Base-by-base conservation (phyloP, 2,888 invertebrate genomes). In the Netelia inedita region DNA sequence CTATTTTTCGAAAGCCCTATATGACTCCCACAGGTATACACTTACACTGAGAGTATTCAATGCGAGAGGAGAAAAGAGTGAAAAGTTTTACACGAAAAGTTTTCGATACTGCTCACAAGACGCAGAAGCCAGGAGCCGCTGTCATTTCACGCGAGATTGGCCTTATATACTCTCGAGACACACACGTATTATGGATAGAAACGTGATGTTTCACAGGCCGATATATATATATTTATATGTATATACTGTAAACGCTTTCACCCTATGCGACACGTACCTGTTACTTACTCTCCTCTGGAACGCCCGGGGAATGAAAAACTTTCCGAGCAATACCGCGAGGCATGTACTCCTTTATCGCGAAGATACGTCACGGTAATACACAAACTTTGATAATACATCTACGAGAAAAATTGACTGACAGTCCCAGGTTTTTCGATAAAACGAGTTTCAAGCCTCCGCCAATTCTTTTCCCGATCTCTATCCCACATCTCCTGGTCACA, bases 51-150 rank as follows among this genome's bases (percentile, higher is more conserved):
- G 19, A 57, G 57, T 16, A 19, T 9, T 19, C 19, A 19, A 6
- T 35, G 57, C 2, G 19, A 5, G 11, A 23, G 10, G 28, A 63
- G 61, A 63, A 74, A 35, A 53, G 73, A 81, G 78, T 73, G 71
- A 80, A 76, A 78, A 85, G 78, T 85, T 85, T 81, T 81, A 74
- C 81, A 69, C 57, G 84, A 78, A 81, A 85, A 85, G 63, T 85
- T 85, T 69, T 74, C 74, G 69, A 85, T 85, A 81, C 81, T 68
- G 63, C 55, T 46, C 28, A 55, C 28, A 35, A 63, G 63, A 53
- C 71, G 41, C 53, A 61, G 10, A 21, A 41, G 19, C 35, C 53
- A 43, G 19, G 35, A 53, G 63, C 71, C 68, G 80, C 84, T 81
- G 81, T 81, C 84, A 78, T 81, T 85, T 78, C 63, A 69, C 73